Percentiles rank a stretch among this genome's conserved stretches.
Evolutionary conservation across 2,113 vertebrate species (phyloP).

Genomic region (Girardinichthys multiradiatus): DNA sequence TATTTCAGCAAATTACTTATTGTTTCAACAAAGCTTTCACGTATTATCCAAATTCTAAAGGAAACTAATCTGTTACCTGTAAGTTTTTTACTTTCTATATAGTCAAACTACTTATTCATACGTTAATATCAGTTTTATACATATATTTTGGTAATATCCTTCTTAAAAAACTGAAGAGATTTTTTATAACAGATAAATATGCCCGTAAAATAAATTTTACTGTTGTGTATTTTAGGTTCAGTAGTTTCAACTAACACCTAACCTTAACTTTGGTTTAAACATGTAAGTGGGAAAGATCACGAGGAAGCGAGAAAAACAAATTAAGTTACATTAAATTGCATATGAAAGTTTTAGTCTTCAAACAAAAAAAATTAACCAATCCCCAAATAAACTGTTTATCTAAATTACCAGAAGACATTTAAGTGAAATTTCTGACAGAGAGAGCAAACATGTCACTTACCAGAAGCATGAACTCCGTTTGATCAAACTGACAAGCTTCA

Average conservation of each 20-base stretch:
- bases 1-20: background rate
- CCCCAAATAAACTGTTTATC: background rate
- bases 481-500: conserved; percentile 57
- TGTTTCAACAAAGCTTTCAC: background rate
- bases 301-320: background rate
- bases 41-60: background rate
- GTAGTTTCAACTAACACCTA: background rate
- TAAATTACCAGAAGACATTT: background rate
- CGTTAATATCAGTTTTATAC: background rate
- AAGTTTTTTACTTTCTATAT: background rate
- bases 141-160: background rate
- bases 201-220: background rate
- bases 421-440: conserved; percentile 15
- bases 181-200: background rate
- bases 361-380: background rate
- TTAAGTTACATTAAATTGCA: background rate
- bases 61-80: too few relatives aligned
- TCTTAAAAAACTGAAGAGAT: background rate
- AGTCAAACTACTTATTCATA: background rate
- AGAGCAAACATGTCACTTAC: conserved; percentile 61
- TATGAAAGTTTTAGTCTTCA: background rate
- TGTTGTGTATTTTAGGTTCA: background rate
- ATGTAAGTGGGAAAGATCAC: background rate
- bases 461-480: conserved; percentile 58
- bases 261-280: background rate